Evolutionary conservation across 2,888 invertebrate genomes (phyloP).

Genomic region (Oxyteleia sp.): DNA sequence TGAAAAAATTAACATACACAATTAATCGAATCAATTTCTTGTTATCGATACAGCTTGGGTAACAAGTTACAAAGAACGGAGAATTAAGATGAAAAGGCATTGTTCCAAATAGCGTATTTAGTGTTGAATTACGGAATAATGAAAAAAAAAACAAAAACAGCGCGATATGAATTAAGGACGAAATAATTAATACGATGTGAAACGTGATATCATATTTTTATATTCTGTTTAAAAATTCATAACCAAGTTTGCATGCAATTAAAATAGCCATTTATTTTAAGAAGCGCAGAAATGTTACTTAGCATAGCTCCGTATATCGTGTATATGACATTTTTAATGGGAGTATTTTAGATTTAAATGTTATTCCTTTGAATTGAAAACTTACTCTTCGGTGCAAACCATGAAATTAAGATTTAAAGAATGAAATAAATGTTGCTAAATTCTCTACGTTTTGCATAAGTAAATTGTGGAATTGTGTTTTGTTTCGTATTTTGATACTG

Average conservation of each 20-base stretch:
- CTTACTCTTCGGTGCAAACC: slow-evolving; percentile 30
- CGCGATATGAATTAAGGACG: too few relatives aligned
- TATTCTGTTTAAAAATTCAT: slow-evolving; percentile 56
- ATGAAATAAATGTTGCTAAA: slow-evolving; percentile 14
- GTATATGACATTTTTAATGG: slow-evolving; percentile 56
- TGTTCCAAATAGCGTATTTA: too few relatives aligned
- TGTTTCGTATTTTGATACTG: too few relatives aligned
- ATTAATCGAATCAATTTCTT: slow-evolving; percentile 1
- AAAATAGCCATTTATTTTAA: slow-evolving; percentile 55
- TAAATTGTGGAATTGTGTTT: too few relatives aligned
- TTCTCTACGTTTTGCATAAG: not conserved
- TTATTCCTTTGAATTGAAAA: slow-evolving; percentile 43
- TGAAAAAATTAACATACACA: slow-evolving; percentile 20
- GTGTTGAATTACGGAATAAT: too few relatives aligned
- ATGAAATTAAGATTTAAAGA: slow-evolving; percentile 15
- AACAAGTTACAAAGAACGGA: too few relatives aligned
- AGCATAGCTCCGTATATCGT: slow-evolving; percentile 51
- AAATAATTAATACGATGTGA: slow-evolving; percentile 38
- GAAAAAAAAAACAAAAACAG: too few relatives aligned
- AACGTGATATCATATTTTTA: slow-evolving; percentile 49
- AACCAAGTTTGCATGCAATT: slow-evolving; percentile 50
- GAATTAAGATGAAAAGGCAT: too few relatives aligned
- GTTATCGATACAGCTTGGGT: too few relatives aligned
- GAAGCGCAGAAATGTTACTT: slow-evolving; percentile 55
- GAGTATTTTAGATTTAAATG: slow-evolving; percentile 49